Base-by-base conservation (phyloP, 2,113 vertebrate genomes). In the Leptodactylus fuscus region DNA sequence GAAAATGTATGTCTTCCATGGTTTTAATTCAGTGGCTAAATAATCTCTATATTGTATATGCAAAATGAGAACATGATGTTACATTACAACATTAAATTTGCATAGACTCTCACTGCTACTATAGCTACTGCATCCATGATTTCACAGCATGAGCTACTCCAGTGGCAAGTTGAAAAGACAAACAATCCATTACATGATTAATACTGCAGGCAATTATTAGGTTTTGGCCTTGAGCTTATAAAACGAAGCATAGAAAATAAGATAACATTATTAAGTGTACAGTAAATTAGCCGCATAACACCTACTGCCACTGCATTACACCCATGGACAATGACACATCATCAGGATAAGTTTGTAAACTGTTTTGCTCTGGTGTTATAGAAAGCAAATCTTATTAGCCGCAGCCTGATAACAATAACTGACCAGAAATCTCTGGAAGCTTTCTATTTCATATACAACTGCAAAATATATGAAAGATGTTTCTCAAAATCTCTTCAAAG, bases 111-210 rank as follows among this genome's bases (percentile, higher is more conserved):
- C 5, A 38, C 18, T 38, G 67, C 20, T 70, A 41, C 67, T 67
- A 32, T 67, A 67, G 12, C 36, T 34, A 18, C 62, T 34, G 20
- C 16, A 70, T 11, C 34, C 34, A 38, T 38, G 34, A 70, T 75
- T 49, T 49, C 44, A 75, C 44, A 46, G n/a, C 67, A 75, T 48
- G 41, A 27, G 15, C n/a, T 18, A 27, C 44, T 27, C 49, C 22
- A 49, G 12, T 24, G 13, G n/a, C 49, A 29, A 75, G 73, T 48
- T 29, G 44, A 75, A 75, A 75, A 49, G 11, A 49, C n/a, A 49
- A 75, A 70, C 67, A 70, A 70, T 70, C 67, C 34, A 70, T 70
- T 75, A 75, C 15, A 46, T 75, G 73, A 75, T 75, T 75, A 75
- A 27, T 49, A 75, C n/a, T 18, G 15, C 11, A 49, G 11, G 73